Base-by-base conservation (phyloP, 2,113 vertebrate species). In the Chamaetylas fuelleborni region DNA sequence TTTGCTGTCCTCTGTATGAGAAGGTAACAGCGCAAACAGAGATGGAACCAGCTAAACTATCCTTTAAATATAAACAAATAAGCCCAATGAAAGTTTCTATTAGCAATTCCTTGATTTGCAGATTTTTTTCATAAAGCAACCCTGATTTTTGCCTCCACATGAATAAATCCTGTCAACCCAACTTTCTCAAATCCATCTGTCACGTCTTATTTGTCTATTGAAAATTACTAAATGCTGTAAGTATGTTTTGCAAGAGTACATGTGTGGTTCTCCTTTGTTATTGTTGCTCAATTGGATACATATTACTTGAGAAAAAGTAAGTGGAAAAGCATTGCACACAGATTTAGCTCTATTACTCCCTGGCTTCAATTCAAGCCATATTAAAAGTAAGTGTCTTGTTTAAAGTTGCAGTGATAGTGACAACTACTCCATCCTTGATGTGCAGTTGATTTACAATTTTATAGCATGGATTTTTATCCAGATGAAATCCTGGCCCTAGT, bases 281-380 rank as follows among this genome's bases (percentile, higher is more conserved):
- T 96, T 97, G 85, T 97, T 94, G 47, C 73, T 96, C 81, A 93
- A 72, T 88, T 97, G 95, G 92, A 91, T 91, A 74, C 96, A 89
- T 94, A 67, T 94, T 95, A 70, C 78, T 95, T 92, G 58, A 92
- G 88, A 92, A 93, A 88, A 95, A 94, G 85, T 95, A 92, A 97
- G 67, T 92, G 71, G 70, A 95, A 94, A 93, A 92, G 66, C 81
- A 92, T 93, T 95, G 88, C 79, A 2, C 42, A 40, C 85, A 96
- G 51, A 92, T 92, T 96, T 94, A 87, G 66, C 71, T 83, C 76
- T 85, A 84, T 90, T 90, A 79, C 50, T 85, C 67, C 4, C 76
- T 93, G 87, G 78, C 82, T 96, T 60, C 54, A 61, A 6, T 94
- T 96, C 69, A 92, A 73, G 53, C 60, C 74, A 38, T 91, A 90